Evolutionary conservation across 2,113 vertebrate genomes (phyloP).

Genomic region (Motacilla alba): DNA sequence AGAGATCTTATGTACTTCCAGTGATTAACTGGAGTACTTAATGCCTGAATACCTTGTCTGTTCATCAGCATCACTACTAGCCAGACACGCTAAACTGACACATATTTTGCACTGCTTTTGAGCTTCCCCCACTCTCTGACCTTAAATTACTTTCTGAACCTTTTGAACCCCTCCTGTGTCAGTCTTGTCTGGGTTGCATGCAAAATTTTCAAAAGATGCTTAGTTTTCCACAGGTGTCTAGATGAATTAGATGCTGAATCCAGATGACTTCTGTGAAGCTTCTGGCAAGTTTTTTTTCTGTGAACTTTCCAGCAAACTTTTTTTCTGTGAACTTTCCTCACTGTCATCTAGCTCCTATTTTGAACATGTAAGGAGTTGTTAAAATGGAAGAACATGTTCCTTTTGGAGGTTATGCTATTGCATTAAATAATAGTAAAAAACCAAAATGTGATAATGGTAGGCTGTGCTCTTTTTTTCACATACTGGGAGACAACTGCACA

Average conservation of each 20-base stretch:
- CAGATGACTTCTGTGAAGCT: background rate
- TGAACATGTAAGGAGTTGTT: background rate
- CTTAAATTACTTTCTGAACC: background rate
- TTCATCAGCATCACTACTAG: background rate
- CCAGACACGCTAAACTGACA: background rate
- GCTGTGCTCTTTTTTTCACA: background rate
- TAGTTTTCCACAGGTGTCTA: background rate
- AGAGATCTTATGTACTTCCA: background rate
- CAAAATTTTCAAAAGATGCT: background rate
- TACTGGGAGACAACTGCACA: background rate
- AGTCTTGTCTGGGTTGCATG: background rate
- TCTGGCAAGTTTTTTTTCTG: background rate
- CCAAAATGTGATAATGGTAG: background rate
- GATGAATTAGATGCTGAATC: background rate
- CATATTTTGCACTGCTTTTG: background rate
- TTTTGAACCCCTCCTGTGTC: background rate
- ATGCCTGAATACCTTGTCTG: background rate
- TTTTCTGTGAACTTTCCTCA: background rate
- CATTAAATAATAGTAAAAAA: background rate
- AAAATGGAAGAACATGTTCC: background rate
- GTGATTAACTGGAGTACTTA: background rate
- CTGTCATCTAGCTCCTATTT: background rate
- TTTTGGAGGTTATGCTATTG: background rate
- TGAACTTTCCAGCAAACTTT: background rate
- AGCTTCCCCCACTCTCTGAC: background rate